Evolutionary conservation across 2,113 vertebrate genomes (phyloP), one percentile per base, ranked within the genome.

Genomic region (Saguinus midas): DNA sequence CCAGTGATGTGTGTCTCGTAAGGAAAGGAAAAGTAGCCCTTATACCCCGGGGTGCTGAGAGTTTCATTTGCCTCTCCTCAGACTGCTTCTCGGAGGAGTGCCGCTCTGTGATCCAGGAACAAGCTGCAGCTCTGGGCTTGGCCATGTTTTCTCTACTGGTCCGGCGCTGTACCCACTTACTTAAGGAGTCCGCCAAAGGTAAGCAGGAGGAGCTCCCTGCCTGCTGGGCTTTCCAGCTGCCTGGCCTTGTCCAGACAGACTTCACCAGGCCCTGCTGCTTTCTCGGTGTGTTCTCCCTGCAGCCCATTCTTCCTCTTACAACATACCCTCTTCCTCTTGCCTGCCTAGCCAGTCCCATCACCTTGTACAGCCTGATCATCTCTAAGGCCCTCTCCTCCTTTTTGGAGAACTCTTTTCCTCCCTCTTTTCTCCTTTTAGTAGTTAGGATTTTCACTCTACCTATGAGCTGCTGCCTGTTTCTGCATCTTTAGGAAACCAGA

Each of bases 101-200:
- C 43, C 99, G 99, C 76, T 99, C 99, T 0, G 98, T 99, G 91
- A 98, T 99, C 96, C 99, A 99, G 96, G 99, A 99, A 57, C 99
- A 99, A 98, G 99, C 99, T 97, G 99, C 99, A 0, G 98, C 99
- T 52, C 97, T 99, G 92, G 99, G 99, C 29, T 99, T 99, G 76
- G 98, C 99, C 96, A 99, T 99, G 99, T 99, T 99, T 96, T 99
- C 99, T 0, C 98, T 99, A 7, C 97, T 99, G 96, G 99, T 99
- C 83, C 99, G 98, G 96, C 99, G 99, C 95, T 99, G 99, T 98
- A 99, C 99, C 52, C 98, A 57, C 95, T 98, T 99, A 94, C 99
- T 99, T 90, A 99, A 98, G 90, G 99, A 99, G 72, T 96, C 99
- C 96, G 66, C 95, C 89, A 98, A 98, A 99, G 99, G 99, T 99